A percentile compares a stretch with the other conserved stretches of the same genome.
These are phyloP conservation scores for Astyanax mexicanus DNA, from an alignment of 2,797 vertebrate species.

Conservation along the genomic window DNA sequence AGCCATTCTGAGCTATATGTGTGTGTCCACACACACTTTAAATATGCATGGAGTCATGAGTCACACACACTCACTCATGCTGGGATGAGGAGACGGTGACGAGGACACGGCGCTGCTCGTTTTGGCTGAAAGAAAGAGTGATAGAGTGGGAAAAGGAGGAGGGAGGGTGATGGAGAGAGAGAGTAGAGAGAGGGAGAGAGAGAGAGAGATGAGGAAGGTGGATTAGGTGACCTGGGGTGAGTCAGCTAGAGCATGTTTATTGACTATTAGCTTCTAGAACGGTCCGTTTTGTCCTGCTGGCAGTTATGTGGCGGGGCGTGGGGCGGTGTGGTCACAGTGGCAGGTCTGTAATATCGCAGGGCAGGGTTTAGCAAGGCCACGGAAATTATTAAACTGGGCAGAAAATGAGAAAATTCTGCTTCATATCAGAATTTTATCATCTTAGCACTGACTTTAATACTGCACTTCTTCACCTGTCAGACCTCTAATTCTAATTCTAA, in stretches of 20 bases:
- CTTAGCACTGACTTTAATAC: no score
- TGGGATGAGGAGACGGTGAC: constrained; percentile 6
- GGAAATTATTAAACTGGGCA: no score
- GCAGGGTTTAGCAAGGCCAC: no score
- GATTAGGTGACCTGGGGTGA: constrained; percentile 4
- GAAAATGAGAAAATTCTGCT: no score
- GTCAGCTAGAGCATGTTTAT: neutral
- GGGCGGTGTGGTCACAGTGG: neutral
- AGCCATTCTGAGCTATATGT: neutral
- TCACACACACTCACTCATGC: constrained; percentile 5
- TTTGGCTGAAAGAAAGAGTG: constrained; percentile 15
- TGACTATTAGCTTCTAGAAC: neutral
- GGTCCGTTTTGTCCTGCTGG: constrained; percentile 5
- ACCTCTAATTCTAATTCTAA: no score
- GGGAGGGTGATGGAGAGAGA: neutral
- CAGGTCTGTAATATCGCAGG: no score
- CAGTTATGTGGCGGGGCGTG: neutral
- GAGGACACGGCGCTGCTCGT: neutral
- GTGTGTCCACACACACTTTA: constrained; percentile 26
- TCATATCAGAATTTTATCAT: no score
- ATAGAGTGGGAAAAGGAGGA: neutral
- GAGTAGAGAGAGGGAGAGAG: neutral
- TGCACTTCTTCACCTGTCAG: no score
- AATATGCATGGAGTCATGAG: constrained; percentile 51
- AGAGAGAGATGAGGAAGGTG: neutral